Evolutionary conservation across 2,797 vertebrate species (phyloP).

Genomic region (Paguma larvata): DNA sequence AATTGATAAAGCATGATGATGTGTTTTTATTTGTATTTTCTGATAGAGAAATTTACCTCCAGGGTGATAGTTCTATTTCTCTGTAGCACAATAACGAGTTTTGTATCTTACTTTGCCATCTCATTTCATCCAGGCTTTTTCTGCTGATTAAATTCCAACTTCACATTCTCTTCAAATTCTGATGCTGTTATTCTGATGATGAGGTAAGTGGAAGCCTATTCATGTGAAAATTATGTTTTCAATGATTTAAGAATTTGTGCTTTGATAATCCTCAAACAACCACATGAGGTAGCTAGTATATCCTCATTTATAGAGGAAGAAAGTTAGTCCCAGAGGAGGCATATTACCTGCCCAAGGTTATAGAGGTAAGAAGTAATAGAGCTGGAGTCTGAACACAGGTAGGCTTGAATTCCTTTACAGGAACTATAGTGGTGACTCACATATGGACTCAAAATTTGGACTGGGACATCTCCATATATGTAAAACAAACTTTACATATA

Average conservation of each 20-base stretch:
- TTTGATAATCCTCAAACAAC: constrained; percentile 43
- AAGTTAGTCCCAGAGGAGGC: constrained; percentile 11
- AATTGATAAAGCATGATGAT: constrained; percentile 2
- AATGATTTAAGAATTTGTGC: constrained; percentile 11
- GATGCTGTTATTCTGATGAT: neutral
- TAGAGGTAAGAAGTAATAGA: neutral
- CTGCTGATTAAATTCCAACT: neutral
- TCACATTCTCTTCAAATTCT: neutral
- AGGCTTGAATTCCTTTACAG: neutral
- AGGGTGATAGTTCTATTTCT: constrained; percentile 14
- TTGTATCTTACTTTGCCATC: constrained; percentile 4
- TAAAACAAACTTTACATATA: neutral
- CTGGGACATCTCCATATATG: neutral
- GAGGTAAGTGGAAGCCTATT: neutral
- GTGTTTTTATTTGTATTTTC: constrained; percentile 24
- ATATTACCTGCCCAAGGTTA: neutral
- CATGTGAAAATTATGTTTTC: neutral
- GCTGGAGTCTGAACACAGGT: neutral
- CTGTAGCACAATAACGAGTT: neutral
- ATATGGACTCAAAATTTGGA: neutral
- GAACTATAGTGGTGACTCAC: neutral
- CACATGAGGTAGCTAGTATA: constrained; percentile 65
- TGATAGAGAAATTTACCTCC: constrained; percentile 12
- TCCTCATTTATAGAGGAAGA: constrained; percentile 58
- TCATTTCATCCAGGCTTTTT: constrained; percentile 9